Evolutionary conservation across 2,797 vertebrate species (phyloP).

Genomic region (Lycodopsis pacificus): DNA sequence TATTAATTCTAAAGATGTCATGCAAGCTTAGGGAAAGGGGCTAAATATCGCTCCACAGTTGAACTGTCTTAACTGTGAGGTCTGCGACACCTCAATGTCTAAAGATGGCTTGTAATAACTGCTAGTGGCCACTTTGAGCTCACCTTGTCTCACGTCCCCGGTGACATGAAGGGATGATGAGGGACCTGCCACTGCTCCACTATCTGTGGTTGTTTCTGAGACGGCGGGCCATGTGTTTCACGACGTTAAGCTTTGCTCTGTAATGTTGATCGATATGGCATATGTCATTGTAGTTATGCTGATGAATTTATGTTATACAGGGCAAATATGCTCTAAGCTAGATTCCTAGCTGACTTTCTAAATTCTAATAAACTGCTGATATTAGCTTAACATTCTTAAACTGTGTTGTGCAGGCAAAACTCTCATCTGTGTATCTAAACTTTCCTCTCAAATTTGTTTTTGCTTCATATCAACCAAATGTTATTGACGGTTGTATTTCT

Average conservation of each 20-base stretch:
- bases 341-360: not conserved
- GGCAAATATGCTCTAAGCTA: not conserved
- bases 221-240: not conserved
- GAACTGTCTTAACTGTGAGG: conserved; percentile 1
- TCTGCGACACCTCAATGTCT: not conserved
- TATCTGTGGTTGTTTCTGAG: not conserved
- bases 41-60: too few species aligned
- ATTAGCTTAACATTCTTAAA: not conserved
- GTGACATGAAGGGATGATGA: not conserved
- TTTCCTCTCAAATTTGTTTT: not conserved
- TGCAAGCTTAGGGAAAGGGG: too few species aligned
- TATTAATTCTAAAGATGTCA: too few species aligned
- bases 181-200: not conserved
- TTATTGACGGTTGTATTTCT: not conserved
- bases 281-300: not conserved
- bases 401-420: not conserved
- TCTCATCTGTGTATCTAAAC: too few species aligned
- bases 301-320: not conserved
- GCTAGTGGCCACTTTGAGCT: conserved; percentile 1
- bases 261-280: not conserved
- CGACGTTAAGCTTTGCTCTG: too few species aligned
- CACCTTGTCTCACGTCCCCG: not conserved
- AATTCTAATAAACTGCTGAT: not conserved
- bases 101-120: conserved; percentile 5
- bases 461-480: not conserved